Percentiles rank a stretch among this genome's conserved stretches.
These are phyloP conservation scores for Sebastes fasciatus DNA, from an alignment of 2,113 vertebrate genomes.

Conservation along the genomic window DNA sequence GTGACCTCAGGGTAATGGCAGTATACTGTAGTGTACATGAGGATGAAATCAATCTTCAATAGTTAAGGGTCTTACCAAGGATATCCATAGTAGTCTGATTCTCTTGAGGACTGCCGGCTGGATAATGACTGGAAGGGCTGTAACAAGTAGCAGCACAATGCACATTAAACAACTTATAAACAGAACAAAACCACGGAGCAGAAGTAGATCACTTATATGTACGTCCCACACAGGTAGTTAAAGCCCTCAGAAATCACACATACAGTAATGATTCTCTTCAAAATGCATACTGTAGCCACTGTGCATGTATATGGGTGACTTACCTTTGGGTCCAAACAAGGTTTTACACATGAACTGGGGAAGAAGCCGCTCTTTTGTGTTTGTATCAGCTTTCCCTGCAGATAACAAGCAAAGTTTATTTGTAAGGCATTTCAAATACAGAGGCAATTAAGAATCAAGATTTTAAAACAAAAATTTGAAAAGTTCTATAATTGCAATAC, in stretches of 20 bases:
- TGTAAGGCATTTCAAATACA: background rate
- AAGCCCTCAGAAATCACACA: background rate
- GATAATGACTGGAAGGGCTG: conserved; percentile 87
- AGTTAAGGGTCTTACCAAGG: conserved; percentile 88
- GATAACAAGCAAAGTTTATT: conserved; percentile 11
- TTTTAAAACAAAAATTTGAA: background rate
- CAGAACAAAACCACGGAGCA: background rate
- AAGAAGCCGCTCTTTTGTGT: conserved; percentile 94
- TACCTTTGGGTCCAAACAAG: conserved; percentile 94
- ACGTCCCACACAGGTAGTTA: background rate
- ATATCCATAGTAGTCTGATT: conserved; percentile 91
- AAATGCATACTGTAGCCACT: background rate
- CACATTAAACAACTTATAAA: conserved; percentile 19
- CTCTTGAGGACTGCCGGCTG: conserved; percentile 88
- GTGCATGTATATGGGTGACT: background rate
- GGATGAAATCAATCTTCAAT: conserved; percentile 10
- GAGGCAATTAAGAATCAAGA: background rate
- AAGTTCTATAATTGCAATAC: background rate
- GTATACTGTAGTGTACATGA: background rate
- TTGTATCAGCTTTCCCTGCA: conserved; percentile 91
- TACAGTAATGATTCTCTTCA: background rate
- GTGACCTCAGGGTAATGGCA: conserved; percentile 27
- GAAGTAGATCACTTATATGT: background rate
- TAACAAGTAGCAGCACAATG: background rate
- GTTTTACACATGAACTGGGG: conserved; percentile 93